Evolutionary conservation across 2,113 vertebrate species (phyloP).

Genomic region (Grus americana): DNA sequence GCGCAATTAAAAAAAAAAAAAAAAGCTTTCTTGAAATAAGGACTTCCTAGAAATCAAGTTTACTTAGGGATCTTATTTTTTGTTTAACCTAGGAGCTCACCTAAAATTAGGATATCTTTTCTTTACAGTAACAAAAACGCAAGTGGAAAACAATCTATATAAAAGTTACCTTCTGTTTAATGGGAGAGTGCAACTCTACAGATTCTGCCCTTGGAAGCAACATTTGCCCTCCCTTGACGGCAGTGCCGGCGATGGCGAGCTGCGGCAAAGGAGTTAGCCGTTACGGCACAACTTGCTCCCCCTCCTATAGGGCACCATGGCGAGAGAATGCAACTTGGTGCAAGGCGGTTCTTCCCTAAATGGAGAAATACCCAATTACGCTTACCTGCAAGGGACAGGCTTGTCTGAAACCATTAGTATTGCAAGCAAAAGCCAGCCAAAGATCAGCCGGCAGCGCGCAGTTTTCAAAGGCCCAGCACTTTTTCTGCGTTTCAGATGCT

Average conservation of each 20-base stretch:
- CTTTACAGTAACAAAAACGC: background rate
- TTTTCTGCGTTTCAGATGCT: background rate
- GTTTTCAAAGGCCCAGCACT: background rate
- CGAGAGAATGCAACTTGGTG: background rate
- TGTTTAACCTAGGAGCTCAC: background rate
- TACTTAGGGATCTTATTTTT: background rate
- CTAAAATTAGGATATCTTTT: background rate
- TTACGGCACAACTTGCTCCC: background rate
- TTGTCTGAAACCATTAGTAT: background rate
- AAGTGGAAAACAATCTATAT: background rate
- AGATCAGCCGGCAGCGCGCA: background rate
- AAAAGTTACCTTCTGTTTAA: background rate
- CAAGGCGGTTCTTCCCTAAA: background rate
- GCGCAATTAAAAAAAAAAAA: background rate
- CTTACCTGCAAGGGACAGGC: background rate
- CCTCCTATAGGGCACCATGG: background rate
- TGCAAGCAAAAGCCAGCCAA: background rate
- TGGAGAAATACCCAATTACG: background rate
- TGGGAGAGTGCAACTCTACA: background rate
- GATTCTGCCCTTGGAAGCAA: background rate
- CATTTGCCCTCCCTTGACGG: accelerated
- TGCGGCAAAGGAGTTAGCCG: too few species aligned
- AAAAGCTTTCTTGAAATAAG: background rate
- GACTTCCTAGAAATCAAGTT: background rate
- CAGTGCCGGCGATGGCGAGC: background rate